Base-by-base conservation (phyloP, 2,888 invertebrate genomes). In the Parnassius apollo region DNA sequence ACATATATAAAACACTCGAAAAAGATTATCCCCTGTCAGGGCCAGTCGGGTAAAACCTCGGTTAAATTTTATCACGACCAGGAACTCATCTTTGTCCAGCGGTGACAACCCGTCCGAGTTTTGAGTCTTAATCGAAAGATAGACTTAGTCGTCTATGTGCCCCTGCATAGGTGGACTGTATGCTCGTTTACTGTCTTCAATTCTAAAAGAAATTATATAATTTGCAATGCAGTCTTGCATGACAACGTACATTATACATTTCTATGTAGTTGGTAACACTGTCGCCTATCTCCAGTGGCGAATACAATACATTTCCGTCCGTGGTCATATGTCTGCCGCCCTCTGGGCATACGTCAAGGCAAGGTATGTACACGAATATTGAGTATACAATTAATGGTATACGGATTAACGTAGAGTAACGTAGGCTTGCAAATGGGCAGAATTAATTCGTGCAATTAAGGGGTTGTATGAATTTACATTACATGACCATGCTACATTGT, bases 321-420 rank as follows among this genome's bases (percentile, higher is more conserved):
- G 50, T 50, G 44, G 44, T 45, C 50, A 49, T 61, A 61, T 13
- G 50, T 56, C 44, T 56, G 22, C 18, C 35, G 25, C 25, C 61
- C 50, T 55, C 10, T 1, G 45, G 42, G 56, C 50, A 44, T 46
- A 52, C 56, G 57, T 61, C 57, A 61, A 57, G 52, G 25, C 22
- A n/a, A n/a, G n/a, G 18, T 18, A 18, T 18, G 42, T 49, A 61
- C 56, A 52, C 52, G 52, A n/a, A 48, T 57, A 61, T 61, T 46
- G 57, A 61, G 45, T 57, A 42, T 45, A 57, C 57, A 57, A 57
- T 61, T 61, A 52, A 57, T 57, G 50, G 44, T 56, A 56, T 50
- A 54, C 53, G 35, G 45, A 55, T 48, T 12, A 22, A 55, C 48
- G 22, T 18, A 11, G 0, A 2, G 50, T 51, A 50, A 42, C 53